Base-by-base conservation (phyloP, 2,888 invertebrate species). In the Netelia melanura region DNA sequence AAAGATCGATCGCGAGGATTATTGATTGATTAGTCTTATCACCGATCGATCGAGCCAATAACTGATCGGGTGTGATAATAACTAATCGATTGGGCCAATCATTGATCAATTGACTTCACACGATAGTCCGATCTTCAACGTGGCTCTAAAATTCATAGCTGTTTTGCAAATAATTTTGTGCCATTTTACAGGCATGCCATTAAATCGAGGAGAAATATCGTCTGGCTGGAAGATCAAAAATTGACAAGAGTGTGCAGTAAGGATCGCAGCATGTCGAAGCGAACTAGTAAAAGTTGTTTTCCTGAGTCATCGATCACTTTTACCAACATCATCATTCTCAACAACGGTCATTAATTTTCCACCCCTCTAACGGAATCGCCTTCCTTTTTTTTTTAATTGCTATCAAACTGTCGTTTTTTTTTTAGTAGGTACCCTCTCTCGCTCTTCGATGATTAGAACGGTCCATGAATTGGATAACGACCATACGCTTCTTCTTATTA, bases 261-360 rank as follows among this genome's bases (percentile, higher is more conserved):
- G 17, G 0, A 10, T 48, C 48, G 11, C 48, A 14, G 48, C 6
- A 48, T 48, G 0, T 48, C 1, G 17, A 1, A 1, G 38, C 21
- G 58, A 38, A 67, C 5, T 23, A 23, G 64, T 58, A 67, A 81
- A 76, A 72, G 30, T 68, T 77, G 54, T 44, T 54, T 52, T 30
- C 58, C 77, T 25, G 75, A 76, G 68, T 84, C 72, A 81, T 84
- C 25, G 81, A 78, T 81, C 67, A 81, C 74, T 84, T 84, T 84
- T 81, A 78, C 77, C 68, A 81, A 68, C 74, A 78, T 77, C 67
- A 25, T 70, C 61, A 43, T 54, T 84, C 21, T 23, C 23, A 54
- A 61, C 54, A 52, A 70, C 21, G 43, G n/a, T 38, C n/a, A 67
- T 54, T 38, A 23, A 61, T 67, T 67, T 52, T 72, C 54, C 61